Conservation (phyloP, 2,797 vertebrate species). For the Onychomys leucogaster region DNA sequence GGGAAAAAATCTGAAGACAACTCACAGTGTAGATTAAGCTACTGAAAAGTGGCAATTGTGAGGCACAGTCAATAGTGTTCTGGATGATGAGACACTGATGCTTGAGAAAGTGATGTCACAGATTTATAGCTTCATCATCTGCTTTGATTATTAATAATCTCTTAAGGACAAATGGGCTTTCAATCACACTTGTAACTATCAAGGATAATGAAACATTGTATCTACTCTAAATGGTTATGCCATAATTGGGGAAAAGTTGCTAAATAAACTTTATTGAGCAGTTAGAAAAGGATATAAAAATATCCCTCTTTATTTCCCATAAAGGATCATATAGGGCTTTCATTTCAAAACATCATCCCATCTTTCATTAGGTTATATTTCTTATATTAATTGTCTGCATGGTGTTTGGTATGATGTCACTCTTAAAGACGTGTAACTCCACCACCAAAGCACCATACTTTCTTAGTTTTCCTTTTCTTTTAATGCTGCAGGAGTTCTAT, state of each 20-base stretch:
- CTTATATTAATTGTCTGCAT: constrained; percentile 27
- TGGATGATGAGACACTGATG: constrained; percentile 45
- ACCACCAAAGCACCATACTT: neutral
- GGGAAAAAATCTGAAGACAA: constrained; percentile 26
- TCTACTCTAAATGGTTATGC: constrained; percentile 54
- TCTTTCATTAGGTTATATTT: constrained; percentile 47
- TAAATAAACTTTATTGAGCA: constrained; percentile 68
- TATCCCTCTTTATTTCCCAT: constrained; percentile 46
- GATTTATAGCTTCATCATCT: constrained; percentile 74
- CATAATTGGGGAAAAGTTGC: constrained; percentile 67
- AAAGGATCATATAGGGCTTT: neutral
- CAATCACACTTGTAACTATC: constrained; percentile 54
- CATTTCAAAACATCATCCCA: constrained; percentile 62
- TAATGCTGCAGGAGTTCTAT: constrained; percentile 11
- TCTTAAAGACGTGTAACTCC: constrained; percentile 52
- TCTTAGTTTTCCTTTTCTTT: neutral
- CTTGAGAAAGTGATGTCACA: constrained; percentile 20
- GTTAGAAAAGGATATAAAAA: constrained; percentile 61
- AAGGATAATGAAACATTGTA: constrained; percentile 41
- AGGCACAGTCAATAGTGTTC: constrained; percentile 19
- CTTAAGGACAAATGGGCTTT: constrained; percentile 69
- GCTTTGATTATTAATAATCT: constrained; percentile 67
- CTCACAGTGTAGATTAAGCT: constrained; percentile 66
- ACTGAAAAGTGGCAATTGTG: constrained; percentile 50
- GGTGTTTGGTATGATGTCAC: neutral